phyloP scores from a whole-genome alignment of 2,888 invertebrate species.

The Plemyria rubiginata region DNA sequence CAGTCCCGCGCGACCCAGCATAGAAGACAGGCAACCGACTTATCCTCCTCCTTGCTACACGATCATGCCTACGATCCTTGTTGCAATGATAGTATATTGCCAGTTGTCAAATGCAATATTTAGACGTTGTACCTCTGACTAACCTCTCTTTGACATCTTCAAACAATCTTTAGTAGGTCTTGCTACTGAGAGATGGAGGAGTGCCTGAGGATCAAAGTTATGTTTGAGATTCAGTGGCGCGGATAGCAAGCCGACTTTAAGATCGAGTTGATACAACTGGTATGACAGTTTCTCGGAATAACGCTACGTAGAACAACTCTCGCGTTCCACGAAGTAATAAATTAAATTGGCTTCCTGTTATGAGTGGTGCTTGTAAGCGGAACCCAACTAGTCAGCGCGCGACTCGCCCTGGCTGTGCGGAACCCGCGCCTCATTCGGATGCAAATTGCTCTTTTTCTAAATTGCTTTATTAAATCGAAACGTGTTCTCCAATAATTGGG shows the following conservation, averaged over 20 bases:
- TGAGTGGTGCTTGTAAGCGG: slow-evolving; percentile 8
- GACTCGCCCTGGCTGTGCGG: background rate
- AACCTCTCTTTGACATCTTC: too few species aligned
- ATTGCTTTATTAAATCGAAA: slow-evolving; percentile 81
- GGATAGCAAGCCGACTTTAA: background rate
- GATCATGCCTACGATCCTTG: too few species aligned
- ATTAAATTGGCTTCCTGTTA: slow-evolving; percentile 5
- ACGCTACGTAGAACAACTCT: background rate
- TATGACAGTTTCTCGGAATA: background rate
- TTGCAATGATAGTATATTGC: too few species aligned
- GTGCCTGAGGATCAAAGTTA: background rate
- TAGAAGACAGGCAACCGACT: too few species aligned
- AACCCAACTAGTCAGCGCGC: slow-evolving; percentile 10
- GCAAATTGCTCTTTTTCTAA: slow-evolving; percentile 78
- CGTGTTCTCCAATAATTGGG: slow-evolving; percentile 76
- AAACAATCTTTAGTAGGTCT: too few species aligned
- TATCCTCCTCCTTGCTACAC: too few species aligned
- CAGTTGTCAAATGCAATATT: too few species aligned
- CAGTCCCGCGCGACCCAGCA: too few species aligned
- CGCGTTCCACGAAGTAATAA: background rate
- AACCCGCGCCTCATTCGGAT: slow-evolving; percentile 73
- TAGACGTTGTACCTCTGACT: too few species aligned
- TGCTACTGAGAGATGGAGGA: too few species aligned
- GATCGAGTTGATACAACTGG: background rate
- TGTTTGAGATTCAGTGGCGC: background rate